These are phyloP conservation scores for Eclectus roratus DNA, from an alignment of 2,113 vertebrate species.

Conservation along the genomic window DNA sequence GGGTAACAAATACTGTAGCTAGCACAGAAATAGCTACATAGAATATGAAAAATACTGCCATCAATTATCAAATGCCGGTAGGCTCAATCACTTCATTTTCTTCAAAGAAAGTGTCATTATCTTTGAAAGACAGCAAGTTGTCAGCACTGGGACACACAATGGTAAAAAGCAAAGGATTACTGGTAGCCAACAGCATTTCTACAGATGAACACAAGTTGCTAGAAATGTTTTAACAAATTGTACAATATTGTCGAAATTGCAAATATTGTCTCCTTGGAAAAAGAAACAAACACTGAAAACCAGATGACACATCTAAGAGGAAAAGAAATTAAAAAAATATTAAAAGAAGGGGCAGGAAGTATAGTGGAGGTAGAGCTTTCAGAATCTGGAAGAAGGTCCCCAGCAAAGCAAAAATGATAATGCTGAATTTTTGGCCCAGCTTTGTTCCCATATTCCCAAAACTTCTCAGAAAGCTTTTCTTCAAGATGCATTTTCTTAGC, in stretches of 20 bases:
- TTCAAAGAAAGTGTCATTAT: background rate
- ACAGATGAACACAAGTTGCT: background rate
- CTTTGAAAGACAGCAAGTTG: background rate
- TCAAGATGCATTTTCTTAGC: background rate
- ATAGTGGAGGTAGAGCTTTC: background rate
- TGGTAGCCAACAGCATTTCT: background rate
- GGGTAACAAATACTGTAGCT: background rate
- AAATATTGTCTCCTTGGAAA: background rate
- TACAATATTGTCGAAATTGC: background rate
- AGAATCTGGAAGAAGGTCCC: background rate
- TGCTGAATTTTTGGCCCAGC: background rate
- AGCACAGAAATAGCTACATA: background rate
- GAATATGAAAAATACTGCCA: background rate
- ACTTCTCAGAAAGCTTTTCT: background rate
- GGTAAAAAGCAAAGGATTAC: background rate
- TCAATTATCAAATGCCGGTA: background rate
- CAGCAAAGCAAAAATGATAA: background rate
- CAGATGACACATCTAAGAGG: background rate
- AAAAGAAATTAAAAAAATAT: background rate
- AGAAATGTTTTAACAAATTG: background rate
- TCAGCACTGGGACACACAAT: background rate
- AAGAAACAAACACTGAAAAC: background rate
- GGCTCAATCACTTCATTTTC: background rate
- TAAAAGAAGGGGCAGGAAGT: fast-evolving
- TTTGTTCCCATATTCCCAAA: background rate